Conservation (phyloP, 1,140 invertebrate genomes). For the Diprion similis region DNA sequence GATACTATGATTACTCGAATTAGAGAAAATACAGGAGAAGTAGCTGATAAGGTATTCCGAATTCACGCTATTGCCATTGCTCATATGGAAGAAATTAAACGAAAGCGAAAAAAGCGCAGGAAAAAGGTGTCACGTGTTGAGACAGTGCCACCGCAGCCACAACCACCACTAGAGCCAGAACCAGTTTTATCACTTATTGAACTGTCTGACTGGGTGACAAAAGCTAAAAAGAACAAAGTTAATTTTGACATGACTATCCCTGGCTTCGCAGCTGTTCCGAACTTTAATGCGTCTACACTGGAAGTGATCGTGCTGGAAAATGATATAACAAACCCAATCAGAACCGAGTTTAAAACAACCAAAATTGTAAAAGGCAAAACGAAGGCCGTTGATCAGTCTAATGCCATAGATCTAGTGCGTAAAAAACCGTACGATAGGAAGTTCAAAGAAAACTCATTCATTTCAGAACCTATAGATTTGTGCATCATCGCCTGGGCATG, state of each 20-base stretch:
- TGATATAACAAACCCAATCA: slow-evolving; percentile 38
- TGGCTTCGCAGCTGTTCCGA: slow-evolving; percentile 37
- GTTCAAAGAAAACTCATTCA: slow-evolving; percentile 34
- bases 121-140: slow-evolving; percentile 6
- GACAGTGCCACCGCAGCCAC: slow-evolving; percentile 6
- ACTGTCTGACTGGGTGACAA: slow-evolving; percentile 37
- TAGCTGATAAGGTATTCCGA: slow-evolving; percentile 35
- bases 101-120: not conserved
- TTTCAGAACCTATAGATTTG: slow-evolving; percentile 47
- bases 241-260: slow-evolving; percentile 26
- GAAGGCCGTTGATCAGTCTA: not conserved
- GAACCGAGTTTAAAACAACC: slow-evolving; percentile 37
- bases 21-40: slow-evolving; percentile 34
- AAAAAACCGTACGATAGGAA: slow-evolving; percentile 34
- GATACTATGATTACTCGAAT: slow-evolving; percentile 40
- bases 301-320: slow-evolving; percentile 49
- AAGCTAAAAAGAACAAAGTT: not conserved
- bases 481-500: slow-evolving; percentile 56
- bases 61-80: slow-evolving; percentile 45
- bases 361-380: not conserved
- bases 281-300: slow-evolving; percentile 43
- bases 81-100: slow-evolving; percentile 37
- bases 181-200: slow-evolving; percentile 43
- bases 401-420: slow-evolving; percentile 13
- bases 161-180: not conserved